Evolutionary conservation across 2,888 invertebrate genomes (phyloP).

Genomic region (Anoplius nigerrimus): DNA sequence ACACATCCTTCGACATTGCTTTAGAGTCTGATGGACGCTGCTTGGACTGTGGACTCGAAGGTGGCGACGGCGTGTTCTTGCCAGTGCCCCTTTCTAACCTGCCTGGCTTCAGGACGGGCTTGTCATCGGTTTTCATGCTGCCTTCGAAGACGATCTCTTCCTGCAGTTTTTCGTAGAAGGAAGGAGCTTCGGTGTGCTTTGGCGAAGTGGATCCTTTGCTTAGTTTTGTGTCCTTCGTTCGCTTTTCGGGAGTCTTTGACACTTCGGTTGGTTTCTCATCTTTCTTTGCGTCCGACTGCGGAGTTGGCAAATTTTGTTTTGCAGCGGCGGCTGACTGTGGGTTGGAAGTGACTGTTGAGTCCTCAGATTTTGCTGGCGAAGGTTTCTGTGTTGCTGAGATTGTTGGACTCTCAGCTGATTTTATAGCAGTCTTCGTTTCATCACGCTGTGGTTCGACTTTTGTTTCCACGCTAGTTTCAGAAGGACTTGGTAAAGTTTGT

Average conservation of each 20-base stretch:
- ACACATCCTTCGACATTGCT: neutral
- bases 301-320: neutral
- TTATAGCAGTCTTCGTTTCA: conserved; percentile 9
- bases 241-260: no score
- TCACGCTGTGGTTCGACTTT: no score
- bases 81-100: no score
- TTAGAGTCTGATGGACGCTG: neutral
- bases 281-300: neutral
- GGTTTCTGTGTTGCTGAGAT: neutral
- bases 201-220: conserved; percentile 25
- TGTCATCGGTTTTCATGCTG: conserved; percentile 8
- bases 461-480: no score
- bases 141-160: conserved; percentile 31
- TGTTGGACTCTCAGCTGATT: neutral
- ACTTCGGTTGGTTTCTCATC: neutral
- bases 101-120: neutral
- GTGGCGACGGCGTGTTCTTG: no score
- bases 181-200: conserved; percentile 23
- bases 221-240: neutral
- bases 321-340: neutral
- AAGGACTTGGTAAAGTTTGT: neutral
- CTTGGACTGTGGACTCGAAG: neutral
- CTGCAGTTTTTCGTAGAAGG: conserved; percentile 28
- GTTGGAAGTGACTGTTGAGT: neutral
- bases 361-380: neutral